phyloP scores from a whole-genome alignment of 2,113 vertebrate genomes.

The Petroica traversi region DNA sequence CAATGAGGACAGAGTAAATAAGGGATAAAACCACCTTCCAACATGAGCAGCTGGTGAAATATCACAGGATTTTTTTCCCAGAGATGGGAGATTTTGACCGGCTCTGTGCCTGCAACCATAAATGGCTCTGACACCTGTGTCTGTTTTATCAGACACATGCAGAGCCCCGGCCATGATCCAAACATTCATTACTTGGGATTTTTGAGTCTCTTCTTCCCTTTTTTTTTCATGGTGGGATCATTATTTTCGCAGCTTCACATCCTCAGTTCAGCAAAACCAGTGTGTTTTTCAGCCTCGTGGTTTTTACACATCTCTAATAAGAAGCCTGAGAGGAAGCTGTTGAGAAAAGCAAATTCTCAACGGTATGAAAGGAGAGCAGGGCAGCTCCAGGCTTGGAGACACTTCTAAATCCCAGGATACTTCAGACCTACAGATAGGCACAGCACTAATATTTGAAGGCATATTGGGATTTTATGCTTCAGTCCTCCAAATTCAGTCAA shows the following conservation, averaged over 20 bases:
- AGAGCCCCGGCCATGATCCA: not conserved
- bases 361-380: not conserved
- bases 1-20: constrained; percentile 60
- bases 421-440: not conserved
- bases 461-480: not conserved
- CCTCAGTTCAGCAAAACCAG: not conserved
- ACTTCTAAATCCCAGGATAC: not conserved
- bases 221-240: not conserved
- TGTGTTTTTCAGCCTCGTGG: not conserved
- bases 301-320: not conserved
- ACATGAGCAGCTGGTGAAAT: constrained; percentile 50
- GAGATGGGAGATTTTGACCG: constrained; percentile 54
- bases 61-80: not conserved
- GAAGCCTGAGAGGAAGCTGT: not conserved
- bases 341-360: not conserved
- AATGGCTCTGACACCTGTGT: constrained; percentile 27
- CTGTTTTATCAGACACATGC: constrained; percentile 4
- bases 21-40: constrained; percentile 64
- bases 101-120: not conserved
- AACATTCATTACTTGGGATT: not conserved
- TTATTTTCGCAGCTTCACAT: not conserved
- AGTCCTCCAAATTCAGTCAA: not conserved
- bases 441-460: not conserved
- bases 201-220: not conserved
- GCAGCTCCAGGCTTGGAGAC: not conserved